Evolutionary conservation across 2,797 vertebrate species (phyloP).

Genomic region (Somateria mollissima): DNA sequence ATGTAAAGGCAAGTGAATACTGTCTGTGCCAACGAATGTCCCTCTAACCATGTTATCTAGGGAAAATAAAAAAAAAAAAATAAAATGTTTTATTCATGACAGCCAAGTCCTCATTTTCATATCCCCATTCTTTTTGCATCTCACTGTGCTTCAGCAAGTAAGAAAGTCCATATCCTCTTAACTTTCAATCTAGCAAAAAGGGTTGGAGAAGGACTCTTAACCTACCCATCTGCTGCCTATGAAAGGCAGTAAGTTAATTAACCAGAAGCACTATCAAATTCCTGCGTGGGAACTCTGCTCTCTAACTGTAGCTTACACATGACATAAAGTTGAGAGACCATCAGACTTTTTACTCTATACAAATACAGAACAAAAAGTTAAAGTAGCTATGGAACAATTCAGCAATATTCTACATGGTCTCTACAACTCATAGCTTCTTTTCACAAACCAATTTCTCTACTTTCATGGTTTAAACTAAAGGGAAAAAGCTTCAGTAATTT

Average conservation of each 20-base stretch:
- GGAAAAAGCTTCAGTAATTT: not conserved
- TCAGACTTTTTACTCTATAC: not conserved
- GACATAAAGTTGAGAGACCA: not conserved
- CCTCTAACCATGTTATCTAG: slow-evolving; percentile 98
- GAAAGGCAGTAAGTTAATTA: not conserved
- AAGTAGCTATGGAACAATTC: not conserved
- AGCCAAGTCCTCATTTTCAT: not conserved
- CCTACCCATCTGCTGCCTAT: not conserved
- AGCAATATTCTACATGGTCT: not conserved
- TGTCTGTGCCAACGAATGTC: slow-evolving; percentile 97
- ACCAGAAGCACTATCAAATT: not conserved
- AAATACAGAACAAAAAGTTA: not conserved
- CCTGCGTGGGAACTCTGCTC: not conserved
- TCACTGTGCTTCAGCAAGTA: not conserved
- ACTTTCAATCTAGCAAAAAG: not conserved
- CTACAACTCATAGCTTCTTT: not conserved
- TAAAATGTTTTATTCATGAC: not conserved
- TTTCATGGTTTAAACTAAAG: not conserved
- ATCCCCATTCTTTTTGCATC: not conserved
- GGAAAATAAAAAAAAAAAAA: slow-evolving; percentile 62
- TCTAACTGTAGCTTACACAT: not conserved
- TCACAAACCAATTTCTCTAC: not conserved
- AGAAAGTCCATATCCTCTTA: not conserved
- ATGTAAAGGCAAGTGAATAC: slow-evolving; percentile 98
- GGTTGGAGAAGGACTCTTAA: not conserved